Conservation (phyloP, 2,113 vertebrate species). For the Mesoclemmys tuberculata region DNA sequence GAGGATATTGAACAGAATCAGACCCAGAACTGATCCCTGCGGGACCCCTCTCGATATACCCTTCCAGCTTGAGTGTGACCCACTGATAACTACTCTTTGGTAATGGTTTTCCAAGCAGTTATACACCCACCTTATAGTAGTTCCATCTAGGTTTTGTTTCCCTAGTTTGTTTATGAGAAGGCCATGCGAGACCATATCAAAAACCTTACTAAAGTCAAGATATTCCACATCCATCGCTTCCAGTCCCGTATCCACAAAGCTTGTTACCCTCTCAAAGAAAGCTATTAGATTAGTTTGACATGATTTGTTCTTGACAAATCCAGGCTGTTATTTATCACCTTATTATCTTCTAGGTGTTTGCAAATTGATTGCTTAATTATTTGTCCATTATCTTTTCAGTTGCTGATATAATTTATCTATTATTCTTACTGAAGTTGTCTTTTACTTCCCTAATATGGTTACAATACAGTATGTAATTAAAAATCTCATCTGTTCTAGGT, state of each 20-base stretch:
- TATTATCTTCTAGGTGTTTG: background rate
- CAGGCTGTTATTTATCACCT: background rate
- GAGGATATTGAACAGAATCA: background rate
- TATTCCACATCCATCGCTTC: background rate
- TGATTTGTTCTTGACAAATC: background rate
- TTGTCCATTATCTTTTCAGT: background rate
- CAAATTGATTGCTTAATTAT: background rate
- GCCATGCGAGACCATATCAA: background rate
- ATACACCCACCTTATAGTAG: background rate
- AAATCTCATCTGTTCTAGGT: conserved; percentile 42
- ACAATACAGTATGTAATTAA: background rate
- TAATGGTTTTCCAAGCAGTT: background rate
- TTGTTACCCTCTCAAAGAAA: background rate
- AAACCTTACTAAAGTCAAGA: background rate
- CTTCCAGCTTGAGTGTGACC: background rate
- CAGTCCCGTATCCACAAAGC: background rate
- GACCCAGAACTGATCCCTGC: background rate
- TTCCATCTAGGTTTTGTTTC: background rate
- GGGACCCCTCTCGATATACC: background rate
- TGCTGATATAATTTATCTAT: background rate
- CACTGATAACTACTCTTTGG: background rate
- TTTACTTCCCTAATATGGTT: background rate
- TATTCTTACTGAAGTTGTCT: background rate
- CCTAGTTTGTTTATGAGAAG: background rate
- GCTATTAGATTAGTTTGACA: background rate